Conservation (phyloP, 2,888 invertebrate genomes). For the Himalopsyche japonica region DNA sequence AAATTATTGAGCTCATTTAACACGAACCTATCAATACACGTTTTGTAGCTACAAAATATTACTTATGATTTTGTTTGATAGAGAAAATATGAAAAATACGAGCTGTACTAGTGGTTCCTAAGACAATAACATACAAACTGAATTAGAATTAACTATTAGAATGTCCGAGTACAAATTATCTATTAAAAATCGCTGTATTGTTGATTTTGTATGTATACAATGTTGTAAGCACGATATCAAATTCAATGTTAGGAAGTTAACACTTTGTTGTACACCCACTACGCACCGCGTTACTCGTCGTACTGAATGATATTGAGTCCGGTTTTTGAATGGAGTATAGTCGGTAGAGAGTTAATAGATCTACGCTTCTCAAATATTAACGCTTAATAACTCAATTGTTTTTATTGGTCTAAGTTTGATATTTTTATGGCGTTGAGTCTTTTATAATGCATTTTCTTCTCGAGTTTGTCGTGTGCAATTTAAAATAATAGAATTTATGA, state of each 20-base stretch:
- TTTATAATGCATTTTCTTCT: too few species aligned
- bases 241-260: background rate
- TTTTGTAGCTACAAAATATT: background rate
- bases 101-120: too few species aligned
- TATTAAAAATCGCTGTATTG: background rate
- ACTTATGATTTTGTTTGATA: too few species aligned
- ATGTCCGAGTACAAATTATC: background rate
- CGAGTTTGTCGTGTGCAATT: too few species aligned
- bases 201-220: background rate
- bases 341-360: background rate
- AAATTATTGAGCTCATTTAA: background rate
- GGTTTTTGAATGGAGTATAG: background rate
- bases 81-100: too few species aligned
- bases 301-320: background rate
- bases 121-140: too few species aligned
- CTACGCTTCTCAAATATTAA: background rate
- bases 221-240: background rate
- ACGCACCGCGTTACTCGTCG: background rate
- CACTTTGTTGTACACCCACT: background rate
- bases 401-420: background rate
- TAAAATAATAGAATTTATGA: too few species aligned
- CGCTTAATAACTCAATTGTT: background rate
- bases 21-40: background rate
- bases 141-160: background rate
- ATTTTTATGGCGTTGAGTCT: too few species aligned